Evolutionary conservation across 35 echinoderm and acorn worm genomes (phyloP).

Genomic region (Hemicentrotus pulcherrimus): DNA sequence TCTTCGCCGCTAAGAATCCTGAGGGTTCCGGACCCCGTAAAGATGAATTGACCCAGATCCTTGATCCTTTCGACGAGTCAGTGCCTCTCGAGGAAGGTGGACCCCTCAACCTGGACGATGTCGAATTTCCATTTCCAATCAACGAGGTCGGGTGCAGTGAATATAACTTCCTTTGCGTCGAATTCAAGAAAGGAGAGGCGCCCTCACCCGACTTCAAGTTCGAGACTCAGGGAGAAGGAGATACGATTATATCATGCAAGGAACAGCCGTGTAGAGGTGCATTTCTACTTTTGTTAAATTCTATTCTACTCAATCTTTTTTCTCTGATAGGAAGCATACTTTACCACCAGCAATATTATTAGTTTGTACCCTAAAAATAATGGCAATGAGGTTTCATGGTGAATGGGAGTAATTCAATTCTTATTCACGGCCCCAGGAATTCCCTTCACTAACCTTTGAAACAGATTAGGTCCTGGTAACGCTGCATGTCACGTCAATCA

Average conservation of each 20-base stretch:
- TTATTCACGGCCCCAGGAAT: background rate
- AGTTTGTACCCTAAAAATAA: background rate
- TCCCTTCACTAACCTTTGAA: background rate
- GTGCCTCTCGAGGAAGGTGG: conserved; percentile 26
- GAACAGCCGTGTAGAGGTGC: conserved; percentile 55
- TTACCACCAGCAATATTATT: background rate
- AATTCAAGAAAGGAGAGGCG: conserved; percentile 70
- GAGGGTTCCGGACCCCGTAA: conserved; percentile 67
- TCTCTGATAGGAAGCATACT: background rate
- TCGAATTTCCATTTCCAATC: conserved; percentile 65
- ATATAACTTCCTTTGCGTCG: conserved; percentile 68
- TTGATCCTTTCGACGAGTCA: conserved; percentile 29
- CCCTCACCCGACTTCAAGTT: conserved; percentile 73
- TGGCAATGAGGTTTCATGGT: conserved; percentile 37
- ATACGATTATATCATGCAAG: conserved; percentile 69
- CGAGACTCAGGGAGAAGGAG: conserved; percentile 48
- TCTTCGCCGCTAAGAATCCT: conserved; percentile 66
- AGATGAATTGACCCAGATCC: conserved; percentile 54
- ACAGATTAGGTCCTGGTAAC: background rate
- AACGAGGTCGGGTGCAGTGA: conserved; percentile 68
- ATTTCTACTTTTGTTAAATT: background rate
- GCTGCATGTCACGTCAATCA: background rate
- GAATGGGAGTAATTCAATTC: background rate
- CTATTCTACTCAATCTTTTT: background rate
- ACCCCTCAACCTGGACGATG: conserved; percentile 44